Evolutionary conservation across 2,797 vertebrate species (phyloP).

Genomic region (Coendou prehensilis): DNA sequence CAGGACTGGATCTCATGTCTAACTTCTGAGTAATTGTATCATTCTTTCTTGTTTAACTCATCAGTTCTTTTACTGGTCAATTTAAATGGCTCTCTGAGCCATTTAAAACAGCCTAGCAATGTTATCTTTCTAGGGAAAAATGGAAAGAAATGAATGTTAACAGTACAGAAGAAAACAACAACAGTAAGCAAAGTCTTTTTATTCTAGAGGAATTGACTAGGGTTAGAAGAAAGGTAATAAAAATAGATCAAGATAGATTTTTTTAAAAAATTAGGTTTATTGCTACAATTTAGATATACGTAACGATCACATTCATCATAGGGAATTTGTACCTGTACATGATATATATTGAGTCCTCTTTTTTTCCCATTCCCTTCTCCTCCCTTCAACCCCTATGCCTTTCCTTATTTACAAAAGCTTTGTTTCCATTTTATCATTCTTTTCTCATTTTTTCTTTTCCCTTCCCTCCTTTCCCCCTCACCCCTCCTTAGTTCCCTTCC

Average conservation of each 20-base stretch:
- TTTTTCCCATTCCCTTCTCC: neutral
- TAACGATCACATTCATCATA: neutral
- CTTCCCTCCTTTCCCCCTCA: neutral
- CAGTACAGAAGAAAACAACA: conserved; percentile 28
- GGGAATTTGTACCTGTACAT: neutral
- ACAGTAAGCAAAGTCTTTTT: neutral
- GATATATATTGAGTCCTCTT: neutral
- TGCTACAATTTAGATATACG: neutral
- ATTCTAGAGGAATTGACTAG: conserved; percentile 30
- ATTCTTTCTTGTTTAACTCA: conserved; percentile 17
- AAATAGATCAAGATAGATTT: conserved; percentile 2
- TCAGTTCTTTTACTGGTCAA: conserved; percentile 4
- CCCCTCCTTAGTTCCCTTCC: neutral
- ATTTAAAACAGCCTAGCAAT: neutral
- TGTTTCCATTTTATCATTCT: neutral
- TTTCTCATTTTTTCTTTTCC: neutral
- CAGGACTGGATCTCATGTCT: neutral
- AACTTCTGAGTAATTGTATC: neutral
- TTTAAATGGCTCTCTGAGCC: conserved; percentile 11
- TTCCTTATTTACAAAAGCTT: neutral
- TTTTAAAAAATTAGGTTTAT: neutral
- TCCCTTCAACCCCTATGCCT: neutral
- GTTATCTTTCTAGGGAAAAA: conserved; percentile 31
- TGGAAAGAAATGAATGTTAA: neutral
- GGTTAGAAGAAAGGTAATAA: conserved; percentile 8